phyloP scores from a whole-genome alignment of 1,140 invertebrate genomes.

The Theocolax elegans region DNA sequence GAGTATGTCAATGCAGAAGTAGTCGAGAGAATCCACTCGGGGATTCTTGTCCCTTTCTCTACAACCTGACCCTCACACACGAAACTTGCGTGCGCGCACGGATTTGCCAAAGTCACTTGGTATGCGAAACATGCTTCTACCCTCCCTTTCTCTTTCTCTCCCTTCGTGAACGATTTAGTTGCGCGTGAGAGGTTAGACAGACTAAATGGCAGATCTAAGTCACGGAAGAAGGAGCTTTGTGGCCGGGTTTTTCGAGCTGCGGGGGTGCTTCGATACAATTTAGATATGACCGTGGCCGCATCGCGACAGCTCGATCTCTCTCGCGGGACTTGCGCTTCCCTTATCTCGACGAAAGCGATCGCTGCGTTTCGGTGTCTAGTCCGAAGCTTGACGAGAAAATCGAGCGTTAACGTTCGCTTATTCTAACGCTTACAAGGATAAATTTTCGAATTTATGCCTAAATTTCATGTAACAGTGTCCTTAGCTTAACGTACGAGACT shows the following conservation, averaged over 20 bases:
- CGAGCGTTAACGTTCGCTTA: background rate
- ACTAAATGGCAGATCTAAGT: conserved; percentile 27
- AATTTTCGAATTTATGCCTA: too few relatives aligned
- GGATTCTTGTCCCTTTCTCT: background rate
- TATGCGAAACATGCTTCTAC: conserved; percentile 1
- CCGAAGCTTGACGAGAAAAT: background rate
- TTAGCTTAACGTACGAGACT: too few relatives aligned
- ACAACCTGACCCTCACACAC: background rate
- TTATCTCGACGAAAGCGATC: conserved; percentile 2
- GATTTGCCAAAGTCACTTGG: conserved; percentile 1
- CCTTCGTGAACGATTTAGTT: conserved; percentile 21
- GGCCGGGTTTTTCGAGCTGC: background rate
- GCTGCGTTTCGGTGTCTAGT: too few relatives aligned
- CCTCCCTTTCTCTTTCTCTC: background rate
- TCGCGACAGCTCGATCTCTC: conserved; percentile 7
- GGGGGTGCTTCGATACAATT: conserved; percentile 22
- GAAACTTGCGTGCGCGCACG: background rate
- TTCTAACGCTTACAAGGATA: too few relatives aligned
- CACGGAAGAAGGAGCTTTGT: conserved; percentile 18
- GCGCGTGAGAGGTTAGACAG: conserved; percentile 5
- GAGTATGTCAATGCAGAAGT: background rate
- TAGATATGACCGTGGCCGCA: conserved; percentile 8
- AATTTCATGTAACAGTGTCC: too few relatives aligned
- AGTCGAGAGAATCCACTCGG: background rate
- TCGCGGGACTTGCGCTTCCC: conserved; percentile 10